Base-by-base conservation (phyloP, 1,140 invertebrate species). In the Sycophila sp. region DNA sequence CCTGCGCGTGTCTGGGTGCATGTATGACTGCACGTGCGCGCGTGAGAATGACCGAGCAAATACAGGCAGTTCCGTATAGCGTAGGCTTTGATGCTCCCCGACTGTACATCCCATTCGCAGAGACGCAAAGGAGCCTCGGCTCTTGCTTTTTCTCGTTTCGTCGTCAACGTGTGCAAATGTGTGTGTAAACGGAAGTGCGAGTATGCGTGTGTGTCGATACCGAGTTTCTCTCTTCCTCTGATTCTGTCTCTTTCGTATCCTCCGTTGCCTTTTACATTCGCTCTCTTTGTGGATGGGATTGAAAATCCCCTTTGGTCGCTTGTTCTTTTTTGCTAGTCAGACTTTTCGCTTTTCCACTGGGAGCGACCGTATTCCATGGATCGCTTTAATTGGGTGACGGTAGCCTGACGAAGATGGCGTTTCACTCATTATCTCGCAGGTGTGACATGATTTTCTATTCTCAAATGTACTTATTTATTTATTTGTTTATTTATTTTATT, bases 41-140 rank as follows among this genome's bases (percentile, higher is more conserved):
- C 19, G 40, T 26, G 49, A 30, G 26, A 30, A 53, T 42, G 56
- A 24, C 13, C 32, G 24, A 45, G 59, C 38, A 62, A 62, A 62
- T 60, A 62, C 22, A 10, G 3, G 49, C 26, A 24, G 22, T 24
- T 22, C 34, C 55, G 34, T 49, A 49, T n/a, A n/a, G n/a, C 45
- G 15, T n/a, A 58, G 34, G n/a, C n/a, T 58, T 40, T 13, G 22
- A 8, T 13, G 49, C 49, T 53, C 28, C 28, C 42, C 24, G 17
- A 22, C 19, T 47, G 10, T 45, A 10, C n/a, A 22, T 47, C 42
- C 42, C 24, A n/a, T 22, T 11, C 22, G 3, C 6, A 40, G n/a
- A n/a, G n/a, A 6, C 13, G 42, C 19, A 47, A 47, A 47, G 42
- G 15, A 47, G 42, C 42, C 7, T 17, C 19, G 24, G 42, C 24